Evolutionary conservation across 2,113 vertebrate species (phyloP).

Genomic region (Furnarius figulus): DNA sequence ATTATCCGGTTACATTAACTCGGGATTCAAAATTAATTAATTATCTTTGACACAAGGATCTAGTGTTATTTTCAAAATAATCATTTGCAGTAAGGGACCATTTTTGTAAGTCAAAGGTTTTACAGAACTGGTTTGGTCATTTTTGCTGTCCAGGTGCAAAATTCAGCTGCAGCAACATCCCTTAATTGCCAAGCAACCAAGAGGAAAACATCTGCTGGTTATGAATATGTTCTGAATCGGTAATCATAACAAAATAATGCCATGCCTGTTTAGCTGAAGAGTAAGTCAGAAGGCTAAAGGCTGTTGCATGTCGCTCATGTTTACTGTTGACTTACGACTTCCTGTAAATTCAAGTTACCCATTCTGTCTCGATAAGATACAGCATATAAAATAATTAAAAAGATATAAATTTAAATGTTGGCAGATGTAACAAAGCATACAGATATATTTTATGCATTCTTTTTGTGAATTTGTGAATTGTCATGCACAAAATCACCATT

Average conservation of each 20-base stretch:
- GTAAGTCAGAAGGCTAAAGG: background rate
- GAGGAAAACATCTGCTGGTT: slow-evolving; percentile 53
- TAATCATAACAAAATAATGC: slow-evolving; percentile 56
- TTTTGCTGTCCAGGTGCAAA: slow-evolving; percentile 44
- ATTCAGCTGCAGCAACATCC: slow-evolving; percentile 46
- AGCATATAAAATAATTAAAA: background rate
- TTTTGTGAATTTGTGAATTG: background rate
- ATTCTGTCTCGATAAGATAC: background rate
- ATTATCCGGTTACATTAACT: background rate
- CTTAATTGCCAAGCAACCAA: slow-evolving; percentile 63
- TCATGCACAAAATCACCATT: background rate
- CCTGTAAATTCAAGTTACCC: background rate
- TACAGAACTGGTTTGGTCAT: background rate
- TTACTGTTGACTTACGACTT: background rate
- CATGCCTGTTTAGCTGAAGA: slow-evolving; percentile 4
- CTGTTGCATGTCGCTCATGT: background rate
- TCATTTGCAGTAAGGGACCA: background rate
- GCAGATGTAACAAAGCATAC: background rate
- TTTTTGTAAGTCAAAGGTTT: slow-evolving; percentile 21
- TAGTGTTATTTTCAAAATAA: background rate
- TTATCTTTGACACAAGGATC: background rate
- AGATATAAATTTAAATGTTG: background rate
- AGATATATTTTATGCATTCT: background rate
- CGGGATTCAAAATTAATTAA: background rate
- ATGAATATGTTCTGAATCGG: slow-evolving; percentile 58